phyloP scores from a whole-genome alignment of 2,888 invertebrate genomes.

The Kuschelorhynchus macadamiae region DNA sequence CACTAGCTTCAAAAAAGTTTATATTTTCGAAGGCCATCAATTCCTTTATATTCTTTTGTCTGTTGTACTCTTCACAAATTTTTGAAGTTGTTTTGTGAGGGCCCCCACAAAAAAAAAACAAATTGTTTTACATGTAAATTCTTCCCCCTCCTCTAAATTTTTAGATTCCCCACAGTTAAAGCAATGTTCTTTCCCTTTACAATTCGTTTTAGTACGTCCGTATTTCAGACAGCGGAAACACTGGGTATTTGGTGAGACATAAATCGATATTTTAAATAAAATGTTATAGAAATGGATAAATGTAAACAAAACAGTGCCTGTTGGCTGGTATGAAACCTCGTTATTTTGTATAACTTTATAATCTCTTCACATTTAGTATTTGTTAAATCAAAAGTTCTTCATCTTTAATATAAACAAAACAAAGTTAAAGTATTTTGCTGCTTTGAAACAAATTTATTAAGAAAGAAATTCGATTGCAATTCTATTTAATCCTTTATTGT shows the following conservation, averaged over 20 bases:
- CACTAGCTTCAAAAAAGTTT: slow-evolving; percentile 3
- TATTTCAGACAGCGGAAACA: slow-evolving; percentile 4
- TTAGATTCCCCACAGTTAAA: not conserved
- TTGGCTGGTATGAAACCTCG: not conserved
- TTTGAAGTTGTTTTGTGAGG: not conserved
- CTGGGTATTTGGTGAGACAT: slow-evolving; percentile 22
- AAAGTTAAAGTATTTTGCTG: not conserved
- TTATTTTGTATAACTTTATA: slow-evolving; percentile 5
- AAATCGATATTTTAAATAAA: not conserved
- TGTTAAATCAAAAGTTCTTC: not conserved
- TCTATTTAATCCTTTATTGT: slow-evolving; percentile 4
- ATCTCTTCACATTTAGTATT: not conserved
- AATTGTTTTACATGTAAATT: not conserved
- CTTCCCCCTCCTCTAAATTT: not conserved
- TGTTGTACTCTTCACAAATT: not conserved
- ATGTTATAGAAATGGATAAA: slow-evolving; percentile 4
- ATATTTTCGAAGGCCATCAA: slow-evolving; percentile 7
- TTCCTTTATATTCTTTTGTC: slow-evolving; percentile 17
- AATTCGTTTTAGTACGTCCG: slow-evolving; percentile 9
- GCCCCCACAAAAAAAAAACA: slow-evolving; percentile 2
- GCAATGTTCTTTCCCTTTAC: slow-evolving; percentile 10
- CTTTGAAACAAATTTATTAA: not conserved
- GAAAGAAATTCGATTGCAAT: slow-evolving; percentile 11
- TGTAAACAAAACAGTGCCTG: slow-evolving; percentile 8
- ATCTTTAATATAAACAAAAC: slow-evolving; percentile 1